phyloP scores from a whole-genome alignment of 2,888 invertebrate genomes.

The Andrena dorsata region DNA sequence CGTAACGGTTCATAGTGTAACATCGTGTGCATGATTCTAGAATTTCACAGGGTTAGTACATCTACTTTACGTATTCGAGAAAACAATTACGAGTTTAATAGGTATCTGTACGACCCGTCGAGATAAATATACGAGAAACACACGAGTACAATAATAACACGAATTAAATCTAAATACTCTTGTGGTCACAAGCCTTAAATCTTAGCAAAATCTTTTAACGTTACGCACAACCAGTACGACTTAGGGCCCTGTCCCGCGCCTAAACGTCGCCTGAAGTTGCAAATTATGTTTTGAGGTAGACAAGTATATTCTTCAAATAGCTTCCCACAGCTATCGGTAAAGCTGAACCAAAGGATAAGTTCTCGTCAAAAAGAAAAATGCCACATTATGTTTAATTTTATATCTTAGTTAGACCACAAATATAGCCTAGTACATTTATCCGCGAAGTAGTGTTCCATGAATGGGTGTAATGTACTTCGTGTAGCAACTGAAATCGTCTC shows the following conservation, averaged over 20 bases:
- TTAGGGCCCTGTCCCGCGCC: slow-evolving; percentile 55
- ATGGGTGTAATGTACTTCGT: slow-evolving; percentile 43
- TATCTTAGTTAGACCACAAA: slow-evolving; percentile 73
- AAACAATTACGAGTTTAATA: slow-evolving; percentile 57
- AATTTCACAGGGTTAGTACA: slow-evolving; percentile 40
- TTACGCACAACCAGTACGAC: slow-evolving; percentile 78
- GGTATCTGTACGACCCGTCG: slow-evolving; percentile 41
- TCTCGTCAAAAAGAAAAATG: slow-evolving; percentile 69
- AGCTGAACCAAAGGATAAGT: slow-evolving; percentile 79
- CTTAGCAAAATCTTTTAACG: slow-evolving; percentile 77
- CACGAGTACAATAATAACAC: slow-evolving; percentile 72
- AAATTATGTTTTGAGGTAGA: slow-evolving; percentile 84
- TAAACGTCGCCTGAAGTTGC: slow-evolving; percentile 77
- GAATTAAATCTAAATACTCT: slow-evolving; percentile 77
- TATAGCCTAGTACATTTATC: slow-evolving; percentile 59
- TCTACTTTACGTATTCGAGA: slow-evolving; percentile 48
- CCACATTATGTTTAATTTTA: slow-evolving; percentile 75
- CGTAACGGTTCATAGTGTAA: slow-evolving; percentile 31
- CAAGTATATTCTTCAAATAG: slow-evolving; percentile 84
- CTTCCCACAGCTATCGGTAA: slow-evolving; percentile 82
- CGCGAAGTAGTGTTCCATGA: slow-evolving; percentile 49
- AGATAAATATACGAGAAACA: slow-evolving; percentile 59
- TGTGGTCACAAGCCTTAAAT: slow-evolving; percentile 77
- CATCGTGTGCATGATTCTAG: slow-evolving; percentile 28
- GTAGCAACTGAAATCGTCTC: slow-evolving; percentile 40